These are phyloP conservation scores for Amyelois transitella DNA, from an alignment of 1,140 invertebrate genomes.

Conservation along the genomic window DNA sequence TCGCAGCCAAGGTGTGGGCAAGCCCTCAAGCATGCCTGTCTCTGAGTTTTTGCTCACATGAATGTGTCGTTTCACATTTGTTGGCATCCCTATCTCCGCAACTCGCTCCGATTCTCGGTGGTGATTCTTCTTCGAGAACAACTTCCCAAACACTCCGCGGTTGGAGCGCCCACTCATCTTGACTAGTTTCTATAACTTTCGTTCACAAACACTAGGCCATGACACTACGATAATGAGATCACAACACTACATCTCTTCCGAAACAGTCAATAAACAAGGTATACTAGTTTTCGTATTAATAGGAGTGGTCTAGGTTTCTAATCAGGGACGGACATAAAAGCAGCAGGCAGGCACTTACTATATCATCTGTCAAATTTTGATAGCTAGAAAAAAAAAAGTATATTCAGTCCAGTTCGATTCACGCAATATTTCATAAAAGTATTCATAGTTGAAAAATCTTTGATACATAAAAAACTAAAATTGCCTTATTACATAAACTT, in stretches of 20 bases:
- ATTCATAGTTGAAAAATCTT: too few species aligned
- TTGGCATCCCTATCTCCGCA: conserved; percentile 82
- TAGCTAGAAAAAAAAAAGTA: too few species aligned
- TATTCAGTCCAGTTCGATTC: conserved; percentile 24
- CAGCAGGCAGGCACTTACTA: conserved; percentile 40
- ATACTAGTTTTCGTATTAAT: conserved; percentile 39
- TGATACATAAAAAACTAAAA: too few species aligned
- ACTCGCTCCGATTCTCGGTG: conserved; percentile 54
- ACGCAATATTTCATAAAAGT: conserved; percentile 7
- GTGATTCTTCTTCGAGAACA: conserved; percentile 64
- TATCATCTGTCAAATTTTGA: conserved; percentile 58
- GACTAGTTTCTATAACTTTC: conserved; percentile 31
- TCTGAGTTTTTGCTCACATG: conserved; percentile 86
- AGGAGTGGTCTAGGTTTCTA: conserved; percentile 56
- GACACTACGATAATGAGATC: conserved; percentile 35
- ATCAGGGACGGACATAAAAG: conserved; percentile 56
- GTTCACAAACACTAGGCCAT: conserved; percentile 41
- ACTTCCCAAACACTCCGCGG: conserved; percentile 66
- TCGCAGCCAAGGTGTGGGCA: conserved; percentile 85
- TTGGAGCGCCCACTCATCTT: conserved; percentile 69
- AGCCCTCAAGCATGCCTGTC: conserved; percentile 85
- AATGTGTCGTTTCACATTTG: conserved; percentile 85
- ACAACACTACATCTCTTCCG: conserved; percentile 57
- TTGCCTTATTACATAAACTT: too few species aligned
- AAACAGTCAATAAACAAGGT: conserved; percentile 39